A percentile compares a stretch with the other conserved stretches of the same genome.
phyloP scores from a whole-genome alignment of 2,888 invertebrate genomes.

The Eurytoma californica region DNA sequence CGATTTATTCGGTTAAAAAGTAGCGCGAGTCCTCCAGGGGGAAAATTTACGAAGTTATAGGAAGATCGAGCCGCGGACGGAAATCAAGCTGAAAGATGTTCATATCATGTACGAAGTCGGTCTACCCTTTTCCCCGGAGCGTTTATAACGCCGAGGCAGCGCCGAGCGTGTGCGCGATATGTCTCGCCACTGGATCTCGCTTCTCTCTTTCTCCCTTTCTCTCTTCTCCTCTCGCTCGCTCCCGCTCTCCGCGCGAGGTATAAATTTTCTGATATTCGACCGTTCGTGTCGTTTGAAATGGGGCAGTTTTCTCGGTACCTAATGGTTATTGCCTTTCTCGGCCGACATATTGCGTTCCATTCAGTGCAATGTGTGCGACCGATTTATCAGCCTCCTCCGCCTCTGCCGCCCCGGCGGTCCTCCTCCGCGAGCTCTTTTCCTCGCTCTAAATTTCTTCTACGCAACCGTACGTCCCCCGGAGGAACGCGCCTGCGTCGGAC shows the following conservation, averaged over 20 bases:
- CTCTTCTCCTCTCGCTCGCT: background rate
- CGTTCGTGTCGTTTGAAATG: conserved; percentile 79
- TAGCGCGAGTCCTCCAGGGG: background rate
- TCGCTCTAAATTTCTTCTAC: conserved; percentile 43
- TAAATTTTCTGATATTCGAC: conserved; percentile 80
- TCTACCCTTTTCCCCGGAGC: background rate
- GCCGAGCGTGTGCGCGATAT: conserved; percentile 34
- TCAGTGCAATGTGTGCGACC: conserved; percentile 60
- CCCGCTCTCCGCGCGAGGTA: conserved; percentile 71
- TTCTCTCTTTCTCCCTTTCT: conserved; percentile 5
- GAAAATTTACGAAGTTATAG: conserved; percentile 45
- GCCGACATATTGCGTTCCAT: conserved; percentile 60
- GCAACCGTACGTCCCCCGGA: conserved; percentile 61
- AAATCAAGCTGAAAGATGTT: conserved; percentile 40
- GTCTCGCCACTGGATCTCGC: conserved; percentile 23
- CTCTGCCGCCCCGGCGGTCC: background rate
- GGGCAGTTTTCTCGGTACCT: conserved; percentile 80
- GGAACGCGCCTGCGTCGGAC: conserved; percentile 28
- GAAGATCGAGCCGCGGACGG: conserved; percentile 6
- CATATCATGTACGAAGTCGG: conserved; percentile 39
- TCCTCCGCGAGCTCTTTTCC: conserved; percentile 24
- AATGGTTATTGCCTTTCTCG: conserved; percentile 80
- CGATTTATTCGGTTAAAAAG: conserved; percentile 36
- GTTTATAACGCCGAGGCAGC: conserved; percentile 27
- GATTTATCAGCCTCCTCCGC: conserved; percentile 44